Evolutionary conservation across 30 jellyfish, hydroid and myxozoan species (phyloP).

Genomic region (Mastigias papua): DNA sequence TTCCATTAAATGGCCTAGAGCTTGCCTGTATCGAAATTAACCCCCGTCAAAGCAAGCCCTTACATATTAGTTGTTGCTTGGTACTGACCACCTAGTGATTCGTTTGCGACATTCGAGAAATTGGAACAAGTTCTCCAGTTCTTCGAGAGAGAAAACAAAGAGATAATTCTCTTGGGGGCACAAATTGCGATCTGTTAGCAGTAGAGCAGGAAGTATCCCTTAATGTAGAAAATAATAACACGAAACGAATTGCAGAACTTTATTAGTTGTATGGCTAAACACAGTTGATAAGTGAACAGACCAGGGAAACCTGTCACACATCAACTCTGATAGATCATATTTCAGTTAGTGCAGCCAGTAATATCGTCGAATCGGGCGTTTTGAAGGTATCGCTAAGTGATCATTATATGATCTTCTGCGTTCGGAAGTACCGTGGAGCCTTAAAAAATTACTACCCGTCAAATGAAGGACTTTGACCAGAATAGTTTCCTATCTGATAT

Average conservation of each 20-base stretch:
- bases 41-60: constrained; percentile 57
- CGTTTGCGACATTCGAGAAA: constrained; percentile 42
- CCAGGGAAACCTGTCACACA: constrained; percentile 43
- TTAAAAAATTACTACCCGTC: background rate
- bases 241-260: constrained; percentile 46
- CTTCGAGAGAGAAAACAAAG: constrained; percentile 48
- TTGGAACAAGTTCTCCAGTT: constrained; percentile 51
- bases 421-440: constrained; percentile 50
- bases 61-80: constrained; percentile 39
- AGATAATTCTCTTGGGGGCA: constrained; percentile 39
- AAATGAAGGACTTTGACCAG: background rate
- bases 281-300: constrained; percentile 54
- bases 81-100: constrained; percentile 42
- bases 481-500: background rate
- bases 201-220: constrained; percentile 52
- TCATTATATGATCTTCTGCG: constrained; percentile 61
- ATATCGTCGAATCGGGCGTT: constrained; percentile 62
- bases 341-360: constrained; percentile 43
- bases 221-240: constrained; percentile 37
- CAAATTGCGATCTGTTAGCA: constrained; percentile 48
- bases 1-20: constrained; percentile 44
- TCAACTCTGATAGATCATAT: constrained; percentile 59
- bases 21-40: constrained; percentile 34
- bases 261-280: constrained; percentile 52
- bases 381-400: constrained; percentile 44